These are phyloP conservation scores for Eulacestoma nigropectus DNA, from an alignment of 2,113 vertebrate species.

Conservation along the genomic window DNA sequence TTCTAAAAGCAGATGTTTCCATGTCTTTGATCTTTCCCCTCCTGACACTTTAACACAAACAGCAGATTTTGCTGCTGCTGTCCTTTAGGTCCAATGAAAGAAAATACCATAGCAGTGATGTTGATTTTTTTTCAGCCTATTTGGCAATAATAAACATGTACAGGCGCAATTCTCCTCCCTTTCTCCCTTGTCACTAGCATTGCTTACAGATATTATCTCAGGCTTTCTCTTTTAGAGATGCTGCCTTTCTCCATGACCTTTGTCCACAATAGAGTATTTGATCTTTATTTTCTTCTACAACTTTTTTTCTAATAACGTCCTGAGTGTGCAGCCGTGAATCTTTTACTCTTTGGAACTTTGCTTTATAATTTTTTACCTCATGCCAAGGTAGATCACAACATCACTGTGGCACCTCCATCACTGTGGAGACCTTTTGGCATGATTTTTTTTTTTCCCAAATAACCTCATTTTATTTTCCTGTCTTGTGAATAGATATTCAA, in stretches of 20 bases:
- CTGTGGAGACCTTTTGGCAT: neutral
- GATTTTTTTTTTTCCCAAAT: neutral
- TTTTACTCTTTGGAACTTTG: neutral
- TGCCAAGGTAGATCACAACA: neutral
- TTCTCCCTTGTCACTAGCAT: neutral
- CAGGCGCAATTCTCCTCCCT: neutral
- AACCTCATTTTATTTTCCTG: neutral
- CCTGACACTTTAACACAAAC: constrained; percentile 61
- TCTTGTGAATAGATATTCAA: neutral
- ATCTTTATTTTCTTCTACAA: neutral
- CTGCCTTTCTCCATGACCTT: neutral
- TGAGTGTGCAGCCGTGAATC: neutral
- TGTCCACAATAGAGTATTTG: neutral
- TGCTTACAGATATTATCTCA: constrained; percentile 1
- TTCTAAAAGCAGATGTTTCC: constrained; percentile 63
- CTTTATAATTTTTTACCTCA: neutral
- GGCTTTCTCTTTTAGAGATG: neutral
- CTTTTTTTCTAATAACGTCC: neutral
- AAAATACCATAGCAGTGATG: constrained; percentile 35
- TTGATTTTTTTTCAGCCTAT: neutral
- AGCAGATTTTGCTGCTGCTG: constrained; percentile 45
- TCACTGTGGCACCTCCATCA: neutral
- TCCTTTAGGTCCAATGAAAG: constrained; percentile 35
- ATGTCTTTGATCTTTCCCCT: constrained; percentile 54
- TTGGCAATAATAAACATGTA: constrained; percentile 28